Evolutionary conservation across 2,113 vertebrate genomes (phyloP).

Genomic region (Alouatta palliata): DNA sequence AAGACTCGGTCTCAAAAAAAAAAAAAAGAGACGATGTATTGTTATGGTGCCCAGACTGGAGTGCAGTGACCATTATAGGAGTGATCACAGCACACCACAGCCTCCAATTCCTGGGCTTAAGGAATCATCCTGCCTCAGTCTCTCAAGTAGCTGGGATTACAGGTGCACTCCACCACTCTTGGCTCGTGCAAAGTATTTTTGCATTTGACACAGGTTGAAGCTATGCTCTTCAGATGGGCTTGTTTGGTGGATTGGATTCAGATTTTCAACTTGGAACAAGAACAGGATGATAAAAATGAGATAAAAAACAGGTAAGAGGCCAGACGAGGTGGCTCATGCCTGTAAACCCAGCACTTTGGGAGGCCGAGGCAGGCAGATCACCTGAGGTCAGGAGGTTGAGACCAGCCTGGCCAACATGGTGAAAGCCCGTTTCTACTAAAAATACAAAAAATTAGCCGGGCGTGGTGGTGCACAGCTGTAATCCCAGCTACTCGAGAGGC

Average conservation of each 20-base stretch:
- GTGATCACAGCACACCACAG: neutral
- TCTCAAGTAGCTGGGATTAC: neutral
- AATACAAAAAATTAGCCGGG: neutral
- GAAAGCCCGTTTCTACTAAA: neutral
- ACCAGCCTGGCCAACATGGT: neutral
- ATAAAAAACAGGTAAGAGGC: neutral
- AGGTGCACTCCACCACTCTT: neutral
- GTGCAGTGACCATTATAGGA: neutral
- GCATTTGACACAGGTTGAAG: neutral
- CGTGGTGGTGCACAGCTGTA: neutral
- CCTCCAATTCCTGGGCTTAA: neutral
- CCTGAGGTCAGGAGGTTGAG: neutral
- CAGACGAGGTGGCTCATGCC: neutral
- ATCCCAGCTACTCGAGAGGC: neutral
- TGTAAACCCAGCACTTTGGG: neutral
- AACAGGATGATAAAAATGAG: neutral
- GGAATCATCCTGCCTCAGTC: neutral
- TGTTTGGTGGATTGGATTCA: neutral
- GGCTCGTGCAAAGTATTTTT: slow-evolving; percentile 17
- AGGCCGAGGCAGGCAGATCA: neutral
- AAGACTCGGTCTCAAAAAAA: too few relatives aligned
- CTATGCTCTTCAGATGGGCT: neutral
- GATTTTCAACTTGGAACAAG: neutral
- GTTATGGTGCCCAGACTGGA: neutral
- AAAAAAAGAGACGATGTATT: too few relatives aligned